Percentiles rank a stretch among this genome's conserved stretches.
Conservation (phyloP, 2,888 invertebrate species). For the Adelphocoris suturalis region DNA sequence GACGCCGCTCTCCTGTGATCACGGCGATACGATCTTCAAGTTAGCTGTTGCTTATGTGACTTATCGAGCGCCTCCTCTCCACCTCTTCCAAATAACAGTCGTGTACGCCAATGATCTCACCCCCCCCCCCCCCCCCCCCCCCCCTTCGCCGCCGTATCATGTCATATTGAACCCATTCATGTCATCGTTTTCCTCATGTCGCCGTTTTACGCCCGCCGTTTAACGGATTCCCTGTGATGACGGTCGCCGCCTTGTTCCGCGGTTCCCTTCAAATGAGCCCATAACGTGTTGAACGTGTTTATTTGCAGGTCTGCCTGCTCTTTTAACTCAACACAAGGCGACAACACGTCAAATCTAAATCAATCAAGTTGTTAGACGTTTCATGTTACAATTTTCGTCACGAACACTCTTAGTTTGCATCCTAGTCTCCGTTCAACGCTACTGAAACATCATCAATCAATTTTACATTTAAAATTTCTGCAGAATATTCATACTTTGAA, state of each 20-base stretch:
- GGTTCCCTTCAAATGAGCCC: too few relatives aligned
- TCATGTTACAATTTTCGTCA: not conserved
- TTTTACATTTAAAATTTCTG: too few relatives aligned
- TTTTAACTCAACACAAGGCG: not conserved
- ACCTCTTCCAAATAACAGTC: not conserved
- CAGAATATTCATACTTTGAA: too few relatives aligned
- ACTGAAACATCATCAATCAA: too few relatives aligned
- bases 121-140: too few relatives aligned
- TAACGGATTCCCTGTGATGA: slow-evolving; percentile 51
- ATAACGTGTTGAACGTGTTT: slow-evolving; percentile 18
- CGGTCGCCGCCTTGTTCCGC: not conserved
- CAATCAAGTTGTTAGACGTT: not conserved
- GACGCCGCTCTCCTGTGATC: slow-evolving; percentile 36
- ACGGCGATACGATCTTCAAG: slow-evolving; percentile 58
- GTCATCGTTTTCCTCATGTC: slow-evolving; percentile 11
- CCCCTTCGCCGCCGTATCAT: not conserved
- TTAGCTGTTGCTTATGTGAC: slow-evolving; percentile 63
- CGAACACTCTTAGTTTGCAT: not conserved
- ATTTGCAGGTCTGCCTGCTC: not conserved
- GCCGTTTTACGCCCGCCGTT: not conserved
- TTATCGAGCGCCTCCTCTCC: slow-evolving; percentile 1
- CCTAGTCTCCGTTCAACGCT: too few relatives aligned
- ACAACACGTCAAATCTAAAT: not conserved
- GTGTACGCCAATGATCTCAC: too few relatives aligned
- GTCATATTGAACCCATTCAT: slow-evolving; percentile 14